Base-by-base conservation (phyloP, 2,888 invertebrate species). In the Scaptomyza parva region DNA sequence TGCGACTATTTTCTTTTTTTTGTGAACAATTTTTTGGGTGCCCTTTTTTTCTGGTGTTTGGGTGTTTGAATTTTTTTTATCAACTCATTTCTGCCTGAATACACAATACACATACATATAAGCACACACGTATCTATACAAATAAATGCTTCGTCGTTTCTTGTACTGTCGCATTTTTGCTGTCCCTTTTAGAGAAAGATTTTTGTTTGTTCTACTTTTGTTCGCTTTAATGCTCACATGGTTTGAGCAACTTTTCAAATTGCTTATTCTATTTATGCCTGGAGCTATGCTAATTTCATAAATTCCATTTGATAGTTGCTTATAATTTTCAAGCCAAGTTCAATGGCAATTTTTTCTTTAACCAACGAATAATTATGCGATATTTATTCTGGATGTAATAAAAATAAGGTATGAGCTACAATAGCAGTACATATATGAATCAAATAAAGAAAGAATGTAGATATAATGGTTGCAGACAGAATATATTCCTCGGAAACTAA, bases 51-150 rank as follows among this genome's bases (percentile, higher is more conserved):
- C 26, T 3, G 4, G 12, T 11, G 12, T 12, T 12, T n/a, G 26
- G 24, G n/a, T 18, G 47, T 53, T 45, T 45, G 20, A 45, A 50
- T 40, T 66, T 60, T 62, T 62, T 78, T 79, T 79, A 85, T 85
- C 76, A 71, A 68, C 55, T 28, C 48, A 61, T 64, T 85, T 82
- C 79, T 76, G 50, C 63, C 52, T 68, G 86, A 82, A 76, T 85
- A 67, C 69, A 74, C 86, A 78, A 39, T 8, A 51, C 35, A 59
- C 59, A 50, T 50, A 43, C 44, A 52, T 35, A n/a, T n/a, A n/a
- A 57, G 45, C 55, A 26, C 70, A 70, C 40, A 57, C 59, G 1
- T n/a, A n/a, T 12, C 30, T n/a, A 33, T n/a, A 75, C 12, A 39
- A 3, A 20, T 20, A 33, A 20, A 6, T n/a, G 4, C 4, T 43